Percentiles rank a stretch among this genome's conserved stretches.
These are phyloP conservation scores for Buceros bicornis DNA, from an alignment of 2,797 vertebrate genomes.

Conservation along the genomic window DNA sequence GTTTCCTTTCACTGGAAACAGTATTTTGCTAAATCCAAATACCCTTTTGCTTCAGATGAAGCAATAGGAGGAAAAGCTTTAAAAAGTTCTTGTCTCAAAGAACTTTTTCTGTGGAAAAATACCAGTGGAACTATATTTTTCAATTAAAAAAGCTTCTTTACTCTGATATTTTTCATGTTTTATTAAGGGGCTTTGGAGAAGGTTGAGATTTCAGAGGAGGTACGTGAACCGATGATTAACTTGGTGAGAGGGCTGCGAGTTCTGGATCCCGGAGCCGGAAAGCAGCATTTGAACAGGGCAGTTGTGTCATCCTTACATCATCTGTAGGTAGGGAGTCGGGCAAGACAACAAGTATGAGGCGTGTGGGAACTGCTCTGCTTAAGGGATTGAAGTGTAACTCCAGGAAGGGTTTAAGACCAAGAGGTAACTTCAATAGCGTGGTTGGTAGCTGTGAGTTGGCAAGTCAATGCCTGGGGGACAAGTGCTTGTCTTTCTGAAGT, in stretches of 20 bases:
- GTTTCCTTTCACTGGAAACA: background rate
- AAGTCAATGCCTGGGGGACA: background rate
- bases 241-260: background rate
- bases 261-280: background rate
- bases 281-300: background rate
- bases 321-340: background rate
- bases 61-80: background rate
- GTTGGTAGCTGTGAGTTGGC: background rate
- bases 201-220: background rate
- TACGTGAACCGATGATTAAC: background rate
- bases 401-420: background rate
- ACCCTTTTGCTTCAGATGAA: background rate
- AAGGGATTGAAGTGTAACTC: background rate
- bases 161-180: background rate
- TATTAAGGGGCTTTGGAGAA: background rate
- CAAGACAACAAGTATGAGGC: background rate
- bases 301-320: background rate
- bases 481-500: background rate
- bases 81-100: background rate
- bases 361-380: background rate
- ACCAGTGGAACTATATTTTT: background rate
- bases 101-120: background rate
- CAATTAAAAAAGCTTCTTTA: background rate
- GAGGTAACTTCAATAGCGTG: rapidly evolving
- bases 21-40: background rate